These are phyloP conservation scores for Odontothrips loti DNA, from an alignment of 2,888 invertebrate species.

Conservation along the genomic window DNA sequence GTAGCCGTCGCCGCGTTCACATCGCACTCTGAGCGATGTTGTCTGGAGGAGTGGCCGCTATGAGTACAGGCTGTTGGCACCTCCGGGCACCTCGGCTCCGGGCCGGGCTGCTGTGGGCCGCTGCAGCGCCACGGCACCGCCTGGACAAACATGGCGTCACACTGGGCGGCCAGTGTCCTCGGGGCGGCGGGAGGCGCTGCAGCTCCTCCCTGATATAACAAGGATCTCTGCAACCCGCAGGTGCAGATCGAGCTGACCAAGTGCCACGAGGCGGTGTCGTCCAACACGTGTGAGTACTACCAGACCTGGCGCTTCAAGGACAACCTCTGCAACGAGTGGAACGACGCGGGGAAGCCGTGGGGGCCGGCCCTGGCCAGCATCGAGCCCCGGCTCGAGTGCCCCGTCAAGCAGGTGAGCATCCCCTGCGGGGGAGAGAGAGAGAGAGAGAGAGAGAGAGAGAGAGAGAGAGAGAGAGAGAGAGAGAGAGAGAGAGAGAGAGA, in stretches of 20 bases:
- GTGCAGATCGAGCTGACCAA: background rate
- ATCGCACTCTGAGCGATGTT: background rate
- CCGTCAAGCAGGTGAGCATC: background rate
- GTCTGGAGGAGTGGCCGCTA: background rate
- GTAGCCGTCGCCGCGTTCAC: too few relatives aligned
- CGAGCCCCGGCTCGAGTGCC: conserved; percentile 1
- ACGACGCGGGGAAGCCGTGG: conserved; percentile 7
- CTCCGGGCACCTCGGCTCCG: too few relatives aligned
- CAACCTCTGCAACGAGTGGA: background rate
- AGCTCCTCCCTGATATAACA: too few relatives aligned
- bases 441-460: too few relatives aligned
- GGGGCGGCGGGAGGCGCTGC: too few relatives aligned
- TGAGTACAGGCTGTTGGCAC: background rate
- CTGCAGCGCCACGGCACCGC: too few relatives aligned
- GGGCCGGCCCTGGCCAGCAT: background rate
- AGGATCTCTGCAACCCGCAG: too few relatives aligned
- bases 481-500: too few relatives aligned
- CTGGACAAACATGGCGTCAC: too few relatives aligned
- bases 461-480: too few relatives aligned
- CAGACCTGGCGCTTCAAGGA: conserved; percentile 10
- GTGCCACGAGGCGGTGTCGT: background rate
- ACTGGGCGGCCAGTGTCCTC: too few relatives aligned
- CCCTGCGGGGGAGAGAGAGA: background rate
- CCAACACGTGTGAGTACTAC: conserved; percentile 6
- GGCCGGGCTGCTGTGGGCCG: too few relatives aligned